These are phyloP conservation scores for Brassicogethes aeneus DNA, from an alignment of 2,888 invertebrate species.

Conservation along the genomic window DNA sequence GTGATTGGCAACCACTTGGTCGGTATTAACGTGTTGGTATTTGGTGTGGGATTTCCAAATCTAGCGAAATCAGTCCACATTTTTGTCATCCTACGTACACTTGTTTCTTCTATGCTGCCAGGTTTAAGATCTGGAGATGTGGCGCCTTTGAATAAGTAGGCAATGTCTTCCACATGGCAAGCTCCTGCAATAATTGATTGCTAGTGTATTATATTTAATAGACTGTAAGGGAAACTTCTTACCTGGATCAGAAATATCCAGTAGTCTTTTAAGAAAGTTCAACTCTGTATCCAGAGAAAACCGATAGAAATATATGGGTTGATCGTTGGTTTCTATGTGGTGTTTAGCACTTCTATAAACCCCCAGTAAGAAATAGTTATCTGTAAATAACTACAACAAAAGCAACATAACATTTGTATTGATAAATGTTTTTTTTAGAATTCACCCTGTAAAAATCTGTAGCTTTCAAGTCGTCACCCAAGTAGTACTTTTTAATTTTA, in stretches of 20 bases:
- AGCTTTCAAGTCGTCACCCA: too few relatives aligned
- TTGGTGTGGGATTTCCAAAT: conserved; percentile 22
- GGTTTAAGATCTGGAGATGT: conserved; percentile 11
- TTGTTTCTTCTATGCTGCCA: conserved; percentile 17
- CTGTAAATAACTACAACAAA: conserved; percentile 26
- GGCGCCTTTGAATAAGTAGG: conserved; percentile 27
- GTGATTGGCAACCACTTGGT: conserved; percentile 24
- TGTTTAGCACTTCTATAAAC: conserved; percentile 19
- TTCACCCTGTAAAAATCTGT: too few relatives aligned
- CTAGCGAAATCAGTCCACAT: conserved; percentile 31
- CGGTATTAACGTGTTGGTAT: conserved; percentile 9
- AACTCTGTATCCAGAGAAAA: conserved; percentile 26
- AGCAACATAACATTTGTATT: too few relatives aligned
- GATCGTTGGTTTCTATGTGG: conserved; percentile 21
- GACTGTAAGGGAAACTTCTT: too few relatives aligned
- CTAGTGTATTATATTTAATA: too few relatives aligned
- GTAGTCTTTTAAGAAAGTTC: conserved; percentile 25
- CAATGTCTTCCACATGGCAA: conserved; percentile 32
- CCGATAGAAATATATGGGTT: conserved; percentile 29
- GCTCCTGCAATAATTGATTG: conserved; percentile 25
- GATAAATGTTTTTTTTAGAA: too few relatives aligned
- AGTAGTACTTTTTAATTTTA: conserved; percentile 40
- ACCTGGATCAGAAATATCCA: conserved; percentile 23
- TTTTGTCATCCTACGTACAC: conserved; percentile 19
- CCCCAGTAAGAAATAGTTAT: conserved; percentile 23